phyloP scores from a whole-genome alignment of 1,140 invertebrate genomes.

The Mya arenaria region DNA sequence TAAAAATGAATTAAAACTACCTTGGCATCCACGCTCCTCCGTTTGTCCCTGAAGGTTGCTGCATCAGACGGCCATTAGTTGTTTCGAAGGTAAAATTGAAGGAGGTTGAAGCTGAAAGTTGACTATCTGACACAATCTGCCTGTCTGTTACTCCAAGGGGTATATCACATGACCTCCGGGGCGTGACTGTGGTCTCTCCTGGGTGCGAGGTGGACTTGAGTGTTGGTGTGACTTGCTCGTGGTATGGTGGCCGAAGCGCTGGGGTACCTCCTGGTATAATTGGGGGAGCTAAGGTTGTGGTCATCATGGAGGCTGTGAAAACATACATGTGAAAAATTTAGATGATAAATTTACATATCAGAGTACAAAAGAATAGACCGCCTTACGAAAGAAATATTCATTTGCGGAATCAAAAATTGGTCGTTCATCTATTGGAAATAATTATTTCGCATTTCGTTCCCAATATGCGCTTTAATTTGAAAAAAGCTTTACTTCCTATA shows the following conservation, averaged over 20 bases:
- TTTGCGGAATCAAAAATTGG: too few species aligned
- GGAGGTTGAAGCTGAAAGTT: slow-evolving; percentile 59
- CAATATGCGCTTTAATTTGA: too few species aligned
- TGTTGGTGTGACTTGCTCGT: slow-evolving; percentile 42
- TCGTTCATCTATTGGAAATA: too few species aligned
- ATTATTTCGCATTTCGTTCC: too few species aligned
- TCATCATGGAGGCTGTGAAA: not conserved
- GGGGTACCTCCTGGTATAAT: slow-evolving; percentile 9
- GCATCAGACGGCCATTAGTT: slow-evolving; percentile 63
- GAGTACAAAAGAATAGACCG: too few species aligned
- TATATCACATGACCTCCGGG: slow-evolving; percentile 53
- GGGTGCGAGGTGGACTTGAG: not conserved
- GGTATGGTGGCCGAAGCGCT: slow-evolving; percentile 37
- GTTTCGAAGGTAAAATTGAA: slow-evolving; percentile 50
- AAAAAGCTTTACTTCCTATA: too few species aligned
- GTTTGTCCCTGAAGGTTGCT: slow-evolving; percentile 60
- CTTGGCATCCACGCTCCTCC: slow-evolving; percentile 72
- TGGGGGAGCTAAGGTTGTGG: slow-evolving; percentile 38
- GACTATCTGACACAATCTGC: slow-evolving; percentile 57
- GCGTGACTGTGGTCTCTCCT: slow-evolving; percentile 14
- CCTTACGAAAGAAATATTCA: too few species aligned
- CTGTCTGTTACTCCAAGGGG: slow-evolving; percentile 63
- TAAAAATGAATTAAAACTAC: slow-evolving; percentile 61
- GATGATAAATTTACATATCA: too few species aligned
- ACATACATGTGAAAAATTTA: too few species aligned